A percentile compares a stretch with the other conserved stretches of the same genome.
These are phyloP conservation scores for Bhutanitis thaidina DNA, from an alignment of 2,888 invertebrate genomes.

Conservation along the genomic window DNA sequence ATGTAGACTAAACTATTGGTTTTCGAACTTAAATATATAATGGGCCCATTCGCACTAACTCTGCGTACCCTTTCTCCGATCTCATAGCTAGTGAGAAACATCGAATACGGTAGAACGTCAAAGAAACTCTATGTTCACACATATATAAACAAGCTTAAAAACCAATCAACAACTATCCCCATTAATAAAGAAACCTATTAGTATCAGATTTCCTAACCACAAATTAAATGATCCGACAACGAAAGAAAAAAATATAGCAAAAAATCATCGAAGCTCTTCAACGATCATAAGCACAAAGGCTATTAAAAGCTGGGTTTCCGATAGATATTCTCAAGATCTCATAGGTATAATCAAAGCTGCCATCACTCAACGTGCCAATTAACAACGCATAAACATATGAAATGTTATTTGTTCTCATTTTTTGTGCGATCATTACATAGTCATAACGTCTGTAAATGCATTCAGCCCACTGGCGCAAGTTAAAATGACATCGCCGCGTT, in stretches of 20 bases:
- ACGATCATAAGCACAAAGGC: conserved; percentile 6
- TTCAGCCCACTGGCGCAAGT: conserved; percentile 37
- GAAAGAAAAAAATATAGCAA: not conserved
- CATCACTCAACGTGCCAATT: conserved; percentile 31
- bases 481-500: conserved; percentile 54
- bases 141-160: too few relatives aligned
- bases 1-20: too few relatives aligned
- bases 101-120: too few relatives aligned
- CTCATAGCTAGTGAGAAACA: too few relatives aligned
- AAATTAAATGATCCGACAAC: not conserved
- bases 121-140: too few relatives aligned
- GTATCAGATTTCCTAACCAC: not conserved
- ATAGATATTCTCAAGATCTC: not conserved
- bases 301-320: conserved; percentile 5
- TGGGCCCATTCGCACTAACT: too few relatives aligned
- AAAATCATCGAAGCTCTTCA: not conserved
- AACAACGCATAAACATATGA: conserved; percentile 33
- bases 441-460: conserved; percentile 46
- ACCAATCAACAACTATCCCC: too few relatives aligned
- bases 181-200: too few relatives aligned
- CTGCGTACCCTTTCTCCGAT: too few relatives aligned
- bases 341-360: conserved; percentile 30
- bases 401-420: conserved; percentile 44
- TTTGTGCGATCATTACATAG: conserved; percentile 46
- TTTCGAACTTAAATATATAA: too few relatives aligned